These are phyloP conservation scores for Macquaria australasica DNA, from an alignment of 2,113 vertebrate species.

Conservation along the genomic window DNA sequence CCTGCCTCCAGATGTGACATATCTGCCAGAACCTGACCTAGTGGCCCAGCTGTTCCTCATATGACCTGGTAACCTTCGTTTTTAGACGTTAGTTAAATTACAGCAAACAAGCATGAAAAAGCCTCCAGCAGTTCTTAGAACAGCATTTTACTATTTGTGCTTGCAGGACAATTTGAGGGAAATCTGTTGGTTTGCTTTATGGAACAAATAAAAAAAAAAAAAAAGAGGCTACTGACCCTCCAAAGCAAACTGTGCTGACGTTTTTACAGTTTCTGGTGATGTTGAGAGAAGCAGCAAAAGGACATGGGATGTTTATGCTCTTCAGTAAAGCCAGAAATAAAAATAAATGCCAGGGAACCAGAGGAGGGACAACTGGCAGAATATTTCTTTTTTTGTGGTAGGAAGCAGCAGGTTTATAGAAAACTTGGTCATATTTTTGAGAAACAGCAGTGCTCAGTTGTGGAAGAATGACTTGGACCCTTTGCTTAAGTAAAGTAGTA, in stretches of 20 bases:
- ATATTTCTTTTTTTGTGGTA: not conserved
- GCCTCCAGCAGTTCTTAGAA: too few relatives aligned
- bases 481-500: not conserved
- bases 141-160: not conserved
- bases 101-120: not conserved
- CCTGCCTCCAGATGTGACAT: slow-evolving; percentile 26
- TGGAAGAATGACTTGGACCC: not conserved
- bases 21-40: slow-evolving; percentile 27
- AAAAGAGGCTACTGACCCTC: not conserved
- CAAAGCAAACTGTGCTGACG: not conserved
- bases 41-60: slow-evolving; percentile 21
- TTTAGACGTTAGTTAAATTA: slow-evolving; percentile 3
- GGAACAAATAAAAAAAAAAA: not conserved
- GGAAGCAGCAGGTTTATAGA: slow-evolving; percentile 7
- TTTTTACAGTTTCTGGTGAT: not conserved
- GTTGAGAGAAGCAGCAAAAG: not conserved
- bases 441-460: not conserved
- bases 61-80: slow-evolving; percentile 22
- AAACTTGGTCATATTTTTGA: not conserved
- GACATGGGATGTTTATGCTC: slow-evolving; percentile 4
- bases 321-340: slow-evolving; percentile 1
- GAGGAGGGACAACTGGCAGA: not conserved
- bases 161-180: not conserved
- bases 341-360: not conserved
- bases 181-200: not conserved